These are phyloP conservation scores for Corydoras sp. DNA, from an alignment of 2,113 vertebrate genomes.

Conservation along the genomic window DNA sequence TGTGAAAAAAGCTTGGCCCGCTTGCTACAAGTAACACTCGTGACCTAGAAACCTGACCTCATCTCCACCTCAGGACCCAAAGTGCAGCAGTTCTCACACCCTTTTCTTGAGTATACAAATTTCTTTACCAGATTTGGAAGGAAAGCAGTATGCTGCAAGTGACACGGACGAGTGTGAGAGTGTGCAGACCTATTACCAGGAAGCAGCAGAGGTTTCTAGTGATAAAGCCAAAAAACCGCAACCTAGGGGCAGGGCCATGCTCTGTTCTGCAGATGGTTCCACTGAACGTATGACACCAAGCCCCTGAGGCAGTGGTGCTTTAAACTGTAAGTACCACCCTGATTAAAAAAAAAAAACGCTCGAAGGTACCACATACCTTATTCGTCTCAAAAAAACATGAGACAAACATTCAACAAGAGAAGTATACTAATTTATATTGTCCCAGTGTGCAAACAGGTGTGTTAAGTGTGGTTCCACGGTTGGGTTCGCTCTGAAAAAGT, in stretches of 20 bases:
- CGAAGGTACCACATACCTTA: too few relatives aligned
- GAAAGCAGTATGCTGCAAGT: background rate
- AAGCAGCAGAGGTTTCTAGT: constrained; percentile 6
- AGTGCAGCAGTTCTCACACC: background rate
- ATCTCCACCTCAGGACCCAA: constrained; percentile 14
- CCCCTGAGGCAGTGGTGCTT: too few relatives aligned
- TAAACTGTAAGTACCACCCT: too few relatives aligned
- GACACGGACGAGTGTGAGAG: background rate
- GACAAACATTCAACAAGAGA: too few relatives aligned
- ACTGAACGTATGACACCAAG: constrained; percentile 22
- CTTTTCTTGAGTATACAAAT: background rate
- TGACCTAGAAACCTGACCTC: constrained; percentile 23
- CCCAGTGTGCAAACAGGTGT: too few relatives aligned
- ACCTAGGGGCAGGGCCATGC: background rate
- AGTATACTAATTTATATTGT: too few relatives aligned
- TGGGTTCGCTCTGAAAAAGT: too few relatives aligned
- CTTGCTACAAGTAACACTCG: background rate
- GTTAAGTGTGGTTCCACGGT: too few relatives aligned
- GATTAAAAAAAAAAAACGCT: too few relatives aligned
- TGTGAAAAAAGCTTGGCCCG: too few relatives aligned
- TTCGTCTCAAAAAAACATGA: too few relatives aligned
- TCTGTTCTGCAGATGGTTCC: constrained; percentile 54
- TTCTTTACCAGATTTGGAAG: background rate
- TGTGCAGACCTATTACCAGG: background rate
- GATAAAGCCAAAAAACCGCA: constrained; percentile 7